Conservation (phyloP, 2,113 vertebrate genomes). For the Halichoerus grypus region DNA sequence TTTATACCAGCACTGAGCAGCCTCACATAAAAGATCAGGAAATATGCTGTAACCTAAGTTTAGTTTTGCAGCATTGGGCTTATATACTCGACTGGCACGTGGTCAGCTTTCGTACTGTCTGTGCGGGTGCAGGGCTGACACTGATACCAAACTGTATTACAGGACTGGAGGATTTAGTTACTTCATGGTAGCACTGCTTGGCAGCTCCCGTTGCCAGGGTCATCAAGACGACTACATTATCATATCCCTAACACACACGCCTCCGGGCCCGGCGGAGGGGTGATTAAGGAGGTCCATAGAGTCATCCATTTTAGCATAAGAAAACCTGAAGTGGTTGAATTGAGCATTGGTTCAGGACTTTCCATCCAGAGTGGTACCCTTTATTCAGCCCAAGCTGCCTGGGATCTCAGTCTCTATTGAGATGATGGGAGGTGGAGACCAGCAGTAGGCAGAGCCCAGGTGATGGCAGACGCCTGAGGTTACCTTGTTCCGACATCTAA, state of each 20-base stretch:
- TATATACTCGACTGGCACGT: fast-evolving
- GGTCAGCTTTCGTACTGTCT: background rate
- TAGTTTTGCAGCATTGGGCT: background rate
- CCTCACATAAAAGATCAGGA: background rate
- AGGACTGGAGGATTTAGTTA: background rate
- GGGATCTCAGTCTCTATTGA: background rate
- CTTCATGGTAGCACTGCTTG: background rate
- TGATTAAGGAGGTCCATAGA: background rate
- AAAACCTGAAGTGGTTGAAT: background rate
- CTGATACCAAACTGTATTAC: no score
- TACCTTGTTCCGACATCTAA: background rate
- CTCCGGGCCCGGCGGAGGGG: background rate
- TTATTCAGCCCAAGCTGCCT: background rate
- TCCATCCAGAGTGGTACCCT: background rate
- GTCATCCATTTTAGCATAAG: background rate
- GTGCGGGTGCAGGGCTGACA: background rate
- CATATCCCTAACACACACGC: background rate
- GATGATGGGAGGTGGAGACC: background rate
- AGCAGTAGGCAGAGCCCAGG: background rate
- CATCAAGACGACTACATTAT: background rate
- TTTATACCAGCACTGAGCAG: background rate
- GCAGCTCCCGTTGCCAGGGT: background rate
- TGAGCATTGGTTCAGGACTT: background rate
- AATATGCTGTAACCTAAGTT: background rate
- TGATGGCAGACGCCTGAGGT: background rate